phyloP scores from a whole-genome alignment of 92 coral and sea anemone species.

The Hydrozoanthus gracilis region DNA sequence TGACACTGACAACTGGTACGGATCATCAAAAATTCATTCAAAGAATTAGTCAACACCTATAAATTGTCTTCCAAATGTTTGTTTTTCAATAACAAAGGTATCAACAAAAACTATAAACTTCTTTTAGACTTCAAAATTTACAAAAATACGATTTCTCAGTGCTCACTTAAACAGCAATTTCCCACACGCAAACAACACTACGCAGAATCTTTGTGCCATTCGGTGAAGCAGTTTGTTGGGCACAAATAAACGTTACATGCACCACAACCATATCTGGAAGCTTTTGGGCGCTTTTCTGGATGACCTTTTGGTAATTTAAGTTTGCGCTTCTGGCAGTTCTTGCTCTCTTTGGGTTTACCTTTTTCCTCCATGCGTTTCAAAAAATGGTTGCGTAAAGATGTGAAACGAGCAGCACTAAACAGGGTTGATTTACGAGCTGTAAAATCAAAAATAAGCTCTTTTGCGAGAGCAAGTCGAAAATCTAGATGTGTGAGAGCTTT shows the following conservation, averaged over 20 bases:
- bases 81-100: neutral
- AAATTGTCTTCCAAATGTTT: neutral
- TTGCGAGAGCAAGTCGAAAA: conserved; percentile 18
- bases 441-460: neutral
- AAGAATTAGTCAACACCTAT: neutral
- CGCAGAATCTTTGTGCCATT: neutral
- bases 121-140: neutral
- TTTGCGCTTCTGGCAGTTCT: no score
- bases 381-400: neutral
- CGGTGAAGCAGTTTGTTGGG: neutral
- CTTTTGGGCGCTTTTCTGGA: conserved; percentile 27
- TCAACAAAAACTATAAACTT: neutral
- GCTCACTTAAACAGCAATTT: neutral
- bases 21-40: neutral
- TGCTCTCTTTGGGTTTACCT: no score
- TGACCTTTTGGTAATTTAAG: no score
- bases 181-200: neutral
- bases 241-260: neutral
- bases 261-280: conserved; percentile 13
- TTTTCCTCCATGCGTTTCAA: conserved; percentile 13
- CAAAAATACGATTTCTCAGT: neutral
- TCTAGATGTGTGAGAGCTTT: conserved; percentile 16
- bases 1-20: no score
- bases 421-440: no score
- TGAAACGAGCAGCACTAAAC: neutral